phyloP scores from a whole-genome alignment of 2,888 invertebrate species.

The Pseudococcus longispinus region DNA sequence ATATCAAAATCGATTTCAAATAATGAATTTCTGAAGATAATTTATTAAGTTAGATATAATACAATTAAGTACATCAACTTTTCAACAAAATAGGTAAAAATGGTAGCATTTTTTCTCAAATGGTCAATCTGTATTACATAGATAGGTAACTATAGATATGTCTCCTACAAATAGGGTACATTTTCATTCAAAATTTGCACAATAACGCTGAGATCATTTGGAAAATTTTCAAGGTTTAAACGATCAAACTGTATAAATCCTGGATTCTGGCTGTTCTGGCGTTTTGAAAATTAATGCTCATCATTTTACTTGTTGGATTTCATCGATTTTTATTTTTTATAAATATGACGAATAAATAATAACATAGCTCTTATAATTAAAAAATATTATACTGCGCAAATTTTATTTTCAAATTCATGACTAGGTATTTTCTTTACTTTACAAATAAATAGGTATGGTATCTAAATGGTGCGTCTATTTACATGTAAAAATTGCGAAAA shows the following conservation, averaged over 20 bases:
- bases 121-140: neutral
- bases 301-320: neutral
- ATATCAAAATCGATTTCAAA: neutral
- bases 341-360: neutral
- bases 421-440: neutral
- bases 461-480: conserved; percentile 11
- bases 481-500: neutral
- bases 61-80: neutral
- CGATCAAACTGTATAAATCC: neutral
- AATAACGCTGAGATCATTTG: conserved; percentile 26
- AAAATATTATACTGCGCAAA: conserved; percentile 8
- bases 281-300: neutral
- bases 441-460: conserved; percentile 4
- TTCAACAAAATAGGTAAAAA: neutral
- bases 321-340: neutral
- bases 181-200: neutral
- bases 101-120: neutral
- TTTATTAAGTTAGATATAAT: neutral
- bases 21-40: neutral
- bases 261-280: neutral
- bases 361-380: conserved; percentile 5
- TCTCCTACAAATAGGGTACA: neutral
- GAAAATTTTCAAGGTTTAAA: neutral
- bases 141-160: neutral
- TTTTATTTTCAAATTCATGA: conserved; percentile 23